These are phyloP conservation scores for Urocitellus parryii DNA, from an alignment of 2,113 vertebrate genomes.

Conservation along the genomic window DNA sequence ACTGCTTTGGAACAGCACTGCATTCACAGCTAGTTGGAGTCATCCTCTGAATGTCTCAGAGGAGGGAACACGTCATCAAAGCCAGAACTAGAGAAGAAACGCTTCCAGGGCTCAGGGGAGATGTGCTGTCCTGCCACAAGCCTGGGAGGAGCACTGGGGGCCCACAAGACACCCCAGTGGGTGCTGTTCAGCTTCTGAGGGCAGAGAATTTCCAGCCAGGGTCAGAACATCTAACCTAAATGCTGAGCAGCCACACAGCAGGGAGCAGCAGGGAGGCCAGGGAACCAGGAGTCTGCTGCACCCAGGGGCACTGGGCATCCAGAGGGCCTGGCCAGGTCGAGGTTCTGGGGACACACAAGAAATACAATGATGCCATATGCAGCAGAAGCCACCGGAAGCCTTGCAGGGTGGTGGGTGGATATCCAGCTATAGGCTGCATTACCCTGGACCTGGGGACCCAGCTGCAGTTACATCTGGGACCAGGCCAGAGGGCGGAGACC, in stretches of 20 bases:
- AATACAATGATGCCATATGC: too few species aligned
- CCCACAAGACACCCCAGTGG: background rate
- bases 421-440: background rate
- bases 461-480: background rate
- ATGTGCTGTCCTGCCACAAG: background rate
- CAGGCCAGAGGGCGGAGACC: background rate
- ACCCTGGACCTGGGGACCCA: background rate
- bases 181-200: accelerated
- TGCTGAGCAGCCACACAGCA: accelerated
- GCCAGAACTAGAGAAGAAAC: accelerated
- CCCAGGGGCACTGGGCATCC: too few species aligned
- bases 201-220: accelerated
- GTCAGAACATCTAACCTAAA: accelerated
- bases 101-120: background rate
- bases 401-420: too few species aligned
- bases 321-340: too few species aligned
- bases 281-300: too few species aligned
- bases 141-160: background rate
- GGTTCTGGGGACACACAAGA: too few species aligned
- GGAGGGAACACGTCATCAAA: background rate
- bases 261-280: too few species aligned
- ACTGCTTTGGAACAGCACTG: too few species aligned
- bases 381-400: background rate
- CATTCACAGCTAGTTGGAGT: background rate
- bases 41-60: accelerated